These are phyloP conservation scores for Cotesia chilonis DNA, from an alignment of 1,140 invertebrate species.

Conservation along the genomic window DNA sequence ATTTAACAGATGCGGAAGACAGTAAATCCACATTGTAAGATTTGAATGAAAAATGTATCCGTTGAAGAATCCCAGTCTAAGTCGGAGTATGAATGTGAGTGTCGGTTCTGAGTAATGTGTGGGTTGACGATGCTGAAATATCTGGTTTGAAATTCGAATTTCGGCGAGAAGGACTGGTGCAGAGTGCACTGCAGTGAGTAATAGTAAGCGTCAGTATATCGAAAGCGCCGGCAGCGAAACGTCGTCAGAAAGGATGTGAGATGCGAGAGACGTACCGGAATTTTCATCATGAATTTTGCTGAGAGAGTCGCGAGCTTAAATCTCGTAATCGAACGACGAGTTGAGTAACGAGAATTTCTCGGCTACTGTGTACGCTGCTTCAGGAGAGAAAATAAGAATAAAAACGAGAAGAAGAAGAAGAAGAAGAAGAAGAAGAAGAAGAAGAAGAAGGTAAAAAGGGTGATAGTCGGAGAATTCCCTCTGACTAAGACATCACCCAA, in stretches of 20 bases:
- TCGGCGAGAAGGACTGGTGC: not conserved
- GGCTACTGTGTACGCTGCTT: too few relatives aligned
- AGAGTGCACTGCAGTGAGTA: not conserved
- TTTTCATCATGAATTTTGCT: slow-evolving; percentile 28
- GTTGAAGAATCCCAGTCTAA: slow-evolving; percentile 24
- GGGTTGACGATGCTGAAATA: slow-evolving; percentile 11
- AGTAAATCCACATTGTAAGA: slow-evolving; percentile 13
- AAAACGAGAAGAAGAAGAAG: not conserved
- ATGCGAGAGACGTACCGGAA: slow-evolving; percentile 20
- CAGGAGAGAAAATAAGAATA: not conserved
- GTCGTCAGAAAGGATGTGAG: not conserved
- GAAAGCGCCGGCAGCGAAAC: too few relatives aligned
- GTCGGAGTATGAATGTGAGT: not conserved
- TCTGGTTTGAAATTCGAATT: not conserved
- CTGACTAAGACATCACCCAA: not conserved
- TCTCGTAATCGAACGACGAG: slow-evolving; percentile 29
- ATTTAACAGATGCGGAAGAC: slow-evolving; percentile 20
- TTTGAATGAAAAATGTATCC: slow-evolving; percentile 33
- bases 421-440: not conserved
- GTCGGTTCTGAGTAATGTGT: slow-evolving; percentile 8
- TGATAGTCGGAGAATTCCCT: not conserved
- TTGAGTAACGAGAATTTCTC: slow-evolving; percentile 9
- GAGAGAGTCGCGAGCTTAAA: slow-evolving; percentile 23
- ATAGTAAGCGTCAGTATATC: too few relatives aligned
- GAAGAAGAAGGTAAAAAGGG: not conserved